These are phyloP conservation scores for Brachyhypopomus occidentalis DNA, from an alignment of 2,113 vertebrate species.

Conservation along the genomic window DNA sequence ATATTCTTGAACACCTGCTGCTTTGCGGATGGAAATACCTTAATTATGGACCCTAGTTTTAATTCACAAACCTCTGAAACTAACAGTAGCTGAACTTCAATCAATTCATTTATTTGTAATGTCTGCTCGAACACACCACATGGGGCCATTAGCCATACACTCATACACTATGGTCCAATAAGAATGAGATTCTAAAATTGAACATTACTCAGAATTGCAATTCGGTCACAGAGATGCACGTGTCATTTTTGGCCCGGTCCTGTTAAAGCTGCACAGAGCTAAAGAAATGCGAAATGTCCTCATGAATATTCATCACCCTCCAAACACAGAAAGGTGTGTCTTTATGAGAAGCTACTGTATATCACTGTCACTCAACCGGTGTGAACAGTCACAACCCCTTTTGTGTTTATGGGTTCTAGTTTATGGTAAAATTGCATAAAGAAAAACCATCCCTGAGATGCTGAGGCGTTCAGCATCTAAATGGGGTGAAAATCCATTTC, in stretches of 20 bases:
- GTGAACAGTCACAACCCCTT: background rate
- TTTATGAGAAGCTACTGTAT: background rate
- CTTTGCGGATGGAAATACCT: too few relatives aligned
- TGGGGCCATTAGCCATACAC: too few relatives aligned
- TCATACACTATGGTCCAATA: background rate
- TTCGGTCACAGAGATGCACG: background rate
- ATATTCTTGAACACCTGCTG: too few relatives aligned
- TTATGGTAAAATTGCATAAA: background rate
- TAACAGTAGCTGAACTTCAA: too few relatives aligned
- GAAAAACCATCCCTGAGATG: too few relatives aligned
- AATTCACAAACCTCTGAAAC: too few relatives aligned
- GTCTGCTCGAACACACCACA: too few relatives aligned
- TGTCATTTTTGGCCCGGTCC: background rate
- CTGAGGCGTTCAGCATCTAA: background rate
- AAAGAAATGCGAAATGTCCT: background rate
- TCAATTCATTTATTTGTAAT: too few relatives aligned
- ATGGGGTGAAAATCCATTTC: background rate
- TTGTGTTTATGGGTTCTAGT: background rate
- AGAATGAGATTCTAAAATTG: background rate
- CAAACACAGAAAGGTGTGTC: background rate
- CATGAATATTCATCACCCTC: slow-evolving; percentile 4
- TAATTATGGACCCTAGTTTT: too few relatives aligned
- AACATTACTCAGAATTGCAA: slow-evolving; percentile 5
- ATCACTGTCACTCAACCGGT: background rate
- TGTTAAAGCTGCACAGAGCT: background rate